Percentiles rank a stretch among this genome's conserved stretches.
Conservation (phyloP, 2,888 invertebrate genomes). For the Tiphia femorata region DNA sequence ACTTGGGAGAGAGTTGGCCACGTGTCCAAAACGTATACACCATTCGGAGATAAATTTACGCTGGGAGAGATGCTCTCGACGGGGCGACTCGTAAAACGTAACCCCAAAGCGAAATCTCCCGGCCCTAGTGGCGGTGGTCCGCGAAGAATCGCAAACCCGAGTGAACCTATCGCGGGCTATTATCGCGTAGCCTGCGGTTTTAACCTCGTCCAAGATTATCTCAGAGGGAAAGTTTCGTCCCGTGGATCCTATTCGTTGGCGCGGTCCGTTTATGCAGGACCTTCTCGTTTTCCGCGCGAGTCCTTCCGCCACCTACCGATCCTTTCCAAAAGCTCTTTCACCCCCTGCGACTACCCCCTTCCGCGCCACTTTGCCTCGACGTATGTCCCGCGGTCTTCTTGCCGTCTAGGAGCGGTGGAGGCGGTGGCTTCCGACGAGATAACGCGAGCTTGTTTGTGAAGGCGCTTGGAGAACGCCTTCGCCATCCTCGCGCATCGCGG, state of each 20-base stretch:
- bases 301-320: neutral
- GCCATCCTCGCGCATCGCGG: no score
- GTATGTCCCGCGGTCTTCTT: conserved; percentile 32
- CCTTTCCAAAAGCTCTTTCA: neutral
- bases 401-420: no score
- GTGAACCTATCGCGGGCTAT: conserved; percentile 57
- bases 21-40: no score
- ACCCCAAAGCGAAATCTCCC: conserved; percentile 31
- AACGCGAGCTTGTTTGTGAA: conserved; percentile 52
- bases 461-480: conserved; percentile 32
- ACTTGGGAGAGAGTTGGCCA: neutral
- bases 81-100: no score
- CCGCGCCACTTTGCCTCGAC: no score
- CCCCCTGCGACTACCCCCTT: neutral
- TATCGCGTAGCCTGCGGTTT: conserved; percentile 63
- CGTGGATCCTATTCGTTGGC: no score
- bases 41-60: no score
- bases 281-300: neutral
- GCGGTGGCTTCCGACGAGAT: conserved; percentile 52
- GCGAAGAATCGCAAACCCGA: conserved; percentile 26
- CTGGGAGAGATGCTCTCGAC: no score
- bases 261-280: conserved; percentile 33
- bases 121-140: conserved; percentile 29
- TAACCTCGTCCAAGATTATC: no score
- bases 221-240: conserved; percentile 34